Conservation (phyloP, 2,797 vertebrate species). For the Gymnothorax javanicus region DNA sequence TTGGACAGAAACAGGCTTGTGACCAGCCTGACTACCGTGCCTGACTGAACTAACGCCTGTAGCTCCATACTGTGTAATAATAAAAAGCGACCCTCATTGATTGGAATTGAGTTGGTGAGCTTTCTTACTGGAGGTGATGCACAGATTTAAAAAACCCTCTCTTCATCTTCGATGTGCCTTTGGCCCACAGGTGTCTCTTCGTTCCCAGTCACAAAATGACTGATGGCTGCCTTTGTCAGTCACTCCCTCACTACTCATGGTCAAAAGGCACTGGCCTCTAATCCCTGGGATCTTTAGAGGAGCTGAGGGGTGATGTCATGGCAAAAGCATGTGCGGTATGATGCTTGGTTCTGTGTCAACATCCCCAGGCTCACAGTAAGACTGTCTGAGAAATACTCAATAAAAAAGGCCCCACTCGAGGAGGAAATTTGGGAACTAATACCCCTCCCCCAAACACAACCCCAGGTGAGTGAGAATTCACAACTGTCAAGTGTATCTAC, state of each 20-base stretch:
- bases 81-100: not conserved
- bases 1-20: no score
- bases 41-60: not conserved
- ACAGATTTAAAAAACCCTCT: not conserved
- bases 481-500: not conserved
- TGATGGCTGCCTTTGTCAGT: not conserved
- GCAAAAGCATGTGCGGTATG: constrained; percentile 9
- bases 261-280: not conserved
- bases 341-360: not conserved
- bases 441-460: not conserved
- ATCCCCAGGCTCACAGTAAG: not conserved
- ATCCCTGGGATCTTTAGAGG: not conserved
- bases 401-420: constrained; percentile 18
- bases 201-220: not conserved
- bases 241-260: not conserved
- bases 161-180: not conserved
- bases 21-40: no score
- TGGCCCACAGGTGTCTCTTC: constrained; percentile 1
- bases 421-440: not conserved
- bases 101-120: not conserved
- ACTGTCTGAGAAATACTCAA: constrained; percentile 2
- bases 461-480: not conserved
- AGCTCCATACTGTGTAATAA: not conserved
- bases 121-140: not conserved
- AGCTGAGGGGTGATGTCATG: constrained; percentile 1